Evolutionary conservation across 2,113 vertebrate genomes (phyloP).

Genomic region (Taxidea taxus): DNA sequence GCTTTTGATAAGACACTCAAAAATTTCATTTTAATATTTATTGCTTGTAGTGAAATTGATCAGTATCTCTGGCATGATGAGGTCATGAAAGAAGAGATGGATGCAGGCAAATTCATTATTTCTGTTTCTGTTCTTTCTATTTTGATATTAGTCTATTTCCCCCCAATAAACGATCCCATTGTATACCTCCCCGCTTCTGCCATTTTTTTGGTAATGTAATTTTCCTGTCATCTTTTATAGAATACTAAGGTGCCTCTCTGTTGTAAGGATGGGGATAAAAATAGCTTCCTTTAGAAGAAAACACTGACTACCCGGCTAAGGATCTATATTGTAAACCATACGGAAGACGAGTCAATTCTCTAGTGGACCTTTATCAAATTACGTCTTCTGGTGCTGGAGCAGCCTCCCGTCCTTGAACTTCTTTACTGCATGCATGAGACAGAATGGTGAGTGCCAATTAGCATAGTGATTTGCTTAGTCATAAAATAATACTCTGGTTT

Average conservation of each 20-base stretch:
- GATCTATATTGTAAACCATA: slow-evolving; percentile 49
- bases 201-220: slow-evolving; percentile 74
- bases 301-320: not conserved
- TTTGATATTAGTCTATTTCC: slow-evolving; percentile 75
- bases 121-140: slow-evolving; percentile 67
- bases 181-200: not conserved
- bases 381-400: not conserved
- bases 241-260: slow-evolving; percentile 66
- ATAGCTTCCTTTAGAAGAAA: slow-evolving; percentile 57
- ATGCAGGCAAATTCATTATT: slow-evolving; percentile 81
- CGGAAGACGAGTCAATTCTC: slow-evolving; percentile 54
- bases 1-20: slow-evolving; percentile 81
- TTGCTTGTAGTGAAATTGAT: slow-evolving; percentile 75
- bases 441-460: not conserved
- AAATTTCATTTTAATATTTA: slow-evolving; percentile 83
- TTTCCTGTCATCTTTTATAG: slow-evolving; percentile 79
- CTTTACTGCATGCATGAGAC: not conserved
- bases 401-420: not conserved
- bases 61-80: slow-evolving; percentile 72
- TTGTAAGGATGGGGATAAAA: slow-evolving; percentile 65
- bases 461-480: slow-evolving; percentile 19
- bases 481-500: not conserved
- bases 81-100: slow-evolving; percentile 78
- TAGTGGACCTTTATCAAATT: slow-evolving; percentile 65
- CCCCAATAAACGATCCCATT: slow-evolving; percentile 22